These are phyloP conservation scores for Sinelater perroti DNA, from an alignment of 2,888 invertebrate species.

Conservation along the genomic window DNA sequence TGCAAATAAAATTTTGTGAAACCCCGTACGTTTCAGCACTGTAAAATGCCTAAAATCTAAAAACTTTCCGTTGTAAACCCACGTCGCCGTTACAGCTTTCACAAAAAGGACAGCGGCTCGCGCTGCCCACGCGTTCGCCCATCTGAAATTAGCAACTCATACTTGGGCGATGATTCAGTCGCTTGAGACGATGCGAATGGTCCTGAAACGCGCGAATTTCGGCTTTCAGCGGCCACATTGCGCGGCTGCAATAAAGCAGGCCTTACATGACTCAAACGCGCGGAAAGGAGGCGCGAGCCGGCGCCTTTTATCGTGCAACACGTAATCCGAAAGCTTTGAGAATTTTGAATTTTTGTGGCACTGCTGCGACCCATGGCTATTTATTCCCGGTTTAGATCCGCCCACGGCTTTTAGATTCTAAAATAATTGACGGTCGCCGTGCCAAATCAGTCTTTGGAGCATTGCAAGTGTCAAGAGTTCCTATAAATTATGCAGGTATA, in stretches of 20 bases:
- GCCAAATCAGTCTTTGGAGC: constrained; percentile 32
- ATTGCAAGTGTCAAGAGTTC: constrained; percentile 23
- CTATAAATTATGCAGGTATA: constrained; percentile 10
- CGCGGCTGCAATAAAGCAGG: neutral
- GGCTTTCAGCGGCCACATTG: constrained; percentile 1
- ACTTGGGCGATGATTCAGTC: constrained; percentile 21
- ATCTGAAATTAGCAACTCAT: constrained; percentile 25
- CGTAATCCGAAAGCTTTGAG: no score
- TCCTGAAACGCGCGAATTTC: neutral
- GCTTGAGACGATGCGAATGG: constrained; percentile 7
- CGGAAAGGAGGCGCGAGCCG: no score
- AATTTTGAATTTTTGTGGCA: neutral
- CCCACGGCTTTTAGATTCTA: constrained; percentile 13
- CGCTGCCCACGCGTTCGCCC: constrained; percentile 3
- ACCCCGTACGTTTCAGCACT: no score
- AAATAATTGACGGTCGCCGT: constrained; percentile 24
- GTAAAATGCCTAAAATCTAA: no score
- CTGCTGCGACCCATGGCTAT: constrained; percentile 1
- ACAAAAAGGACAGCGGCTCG: constrained; percentile 3
- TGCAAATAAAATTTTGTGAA: no score
- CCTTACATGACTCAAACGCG: neutral
- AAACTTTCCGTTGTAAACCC: constrained; percentile 11
- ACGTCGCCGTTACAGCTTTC: neutral
- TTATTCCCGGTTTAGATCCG: constrained; percentile 18
- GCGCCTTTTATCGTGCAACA: no score